A percentile compares a stretch with the other conserved stretches of the same genome.
Conservation (phyloP, 2,113 vertebrate species). For the Alethe castanea region DNA sequence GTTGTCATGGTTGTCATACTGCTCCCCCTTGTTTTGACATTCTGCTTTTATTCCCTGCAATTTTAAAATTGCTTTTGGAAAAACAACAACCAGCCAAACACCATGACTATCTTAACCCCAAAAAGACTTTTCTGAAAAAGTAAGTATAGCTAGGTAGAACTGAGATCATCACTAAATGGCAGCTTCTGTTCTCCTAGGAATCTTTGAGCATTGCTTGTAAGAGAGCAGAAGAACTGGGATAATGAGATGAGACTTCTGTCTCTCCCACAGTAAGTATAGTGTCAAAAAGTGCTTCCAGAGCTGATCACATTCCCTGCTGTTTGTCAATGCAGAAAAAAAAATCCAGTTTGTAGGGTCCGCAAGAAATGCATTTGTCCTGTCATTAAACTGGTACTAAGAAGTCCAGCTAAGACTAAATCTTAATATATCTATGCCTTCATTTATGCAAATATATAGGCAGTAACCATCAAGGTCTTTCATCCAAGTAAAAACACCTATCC, state of each 20-base stretch:
- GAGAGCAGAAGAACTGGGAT: neutral
- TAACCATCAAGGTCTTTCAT: neutral
- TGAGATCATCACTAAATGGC: neutral
- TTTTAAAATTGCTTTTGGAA: neutral
- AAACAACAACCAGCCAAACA: neutral
- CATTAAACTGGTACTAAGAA: neutral
- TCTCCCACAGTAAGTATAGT: neutral
- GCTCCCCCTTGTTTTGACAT: neutral
- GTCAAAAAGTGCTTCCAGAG: neutral
- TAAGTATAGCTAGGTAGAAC: neutral
- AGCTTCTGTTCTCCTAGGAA: neutral
- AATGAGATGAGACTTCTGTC: neutral
- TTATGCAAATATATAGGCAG: neutral
- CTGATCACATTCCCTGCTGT: neutral
- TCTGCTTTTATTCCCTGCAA: neutral
- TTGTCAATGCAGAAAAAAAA: neutral
- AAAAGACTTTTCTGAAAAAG: neutral
- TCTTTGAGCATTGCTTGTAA: neutral
- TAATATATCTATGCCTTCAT: neutral
- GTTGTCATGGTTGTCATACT: neutral
- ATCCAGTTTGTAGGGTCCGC: neutral
- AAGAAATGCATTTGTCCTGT: neutral
- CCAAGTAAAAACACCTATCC: neutral
- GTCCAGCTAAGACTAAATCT: neutral
- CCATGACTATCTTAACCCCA: neutral